Evolutionary conservation across 2,113 vertebrate species (phyloP).

Genomic region (Albula goreensis): DNA sequence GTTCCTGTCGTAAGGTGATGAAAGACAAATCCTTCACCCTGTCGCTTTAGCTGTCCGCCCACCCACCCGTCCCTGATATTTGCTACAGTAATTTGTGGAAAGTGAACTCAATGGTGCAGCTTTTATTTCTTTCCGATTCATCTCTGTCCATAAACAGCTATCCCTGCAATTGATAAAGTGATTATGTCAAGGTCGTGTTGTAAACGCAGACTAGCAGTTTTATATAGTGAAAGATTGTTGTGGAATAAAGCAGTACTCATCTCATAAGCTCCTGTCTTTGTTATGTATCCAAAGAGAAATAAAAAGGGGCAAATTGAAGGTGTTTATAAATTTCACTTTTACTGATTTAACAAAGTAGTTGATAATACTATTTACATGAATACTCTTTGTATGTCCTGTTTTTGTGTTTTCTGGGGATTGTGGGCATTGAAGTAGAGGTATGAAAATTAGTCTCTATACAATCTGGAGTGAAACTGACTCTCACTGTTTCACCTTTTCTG

Average conservation of each 20-base stretch:
- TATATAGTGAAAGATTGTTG: background rate
- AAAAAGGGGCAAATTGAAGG: background rate
- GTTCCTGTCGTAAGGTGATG: background rate
- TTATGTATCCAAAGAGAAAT: conserved; percentile 20
- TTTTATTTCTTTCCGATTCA: background rate
- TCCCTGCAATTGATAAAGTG: conserved; percentile 9
- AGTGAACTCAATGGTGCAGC: background rate
- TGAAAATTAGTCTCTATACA: too few species aligned
- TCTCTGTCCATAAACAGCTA: background rate
- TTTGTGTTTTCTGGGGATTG: too few species aligned
- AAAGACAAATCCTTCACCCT: background rate
- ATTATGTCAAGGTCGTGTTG: conserved; percentile 3
- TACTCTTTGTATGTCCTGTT: too few species aligned
- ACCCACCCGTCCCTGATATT: background rate
- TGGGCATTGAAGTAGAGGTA: too few species aligned
- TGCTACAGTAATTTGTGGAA: background rate
- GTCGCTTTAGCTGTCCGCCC: background rate
- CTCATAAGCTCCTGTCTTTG: background rate
- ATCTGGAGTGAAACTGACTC: too few species aligned
- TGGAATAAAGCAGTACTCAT: background rate
- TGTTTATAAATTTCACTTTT: too few species aligned
- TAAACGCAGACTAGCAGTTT: background rate
- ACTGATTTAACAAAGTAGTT: too few species aligned
- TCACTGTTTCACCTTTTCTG: too few species aligned
- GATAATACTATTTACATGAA: too few species aligned